Evolutionary conservation across 2,888 invertebrate species (phyloP), one percentile per base, ranked within the genome.

Genomic region (Shargacucullia verbasci): DNA sequence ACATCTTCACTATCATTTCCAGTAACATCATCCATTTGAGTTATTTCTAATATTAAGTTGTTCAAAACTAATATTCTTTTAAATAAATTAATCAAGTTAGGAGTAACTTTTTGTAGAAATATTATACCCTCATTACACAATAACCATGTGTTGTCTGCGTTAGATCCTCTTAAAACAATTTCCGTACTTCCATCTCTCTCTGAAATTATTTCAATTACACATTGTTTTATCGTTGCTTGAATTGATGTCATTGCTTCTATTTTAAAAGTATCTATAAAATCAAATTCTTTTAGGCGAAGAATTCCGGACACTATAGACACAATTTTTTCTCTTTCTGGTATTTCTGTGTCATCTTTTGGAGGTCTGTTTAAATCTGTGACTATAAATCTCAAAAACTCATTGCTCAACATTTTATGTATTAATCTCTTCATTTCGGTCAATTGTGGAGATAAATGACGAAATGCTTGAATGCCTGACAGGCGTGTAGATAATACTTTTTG

Each of bases 401-500:
- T 98, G 63, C 97, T 97, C 74, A 99, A 95, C 98, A 99, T 99
- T 92, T 98, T 98, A 83, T 99, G 99, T 74, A 99, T 99, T 14
- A 99, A 95, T 82, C 97, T 96, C 81, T 98, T 97, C 96, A 99
- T 98, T 95, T 99, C 99, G 62, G 97, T 97, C 48, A 99, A 94
- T 89, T 99, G 99, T 57, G 98, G 98, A 56, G 99, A 98, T 62
- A 99, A 94, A 93, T 99, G 99, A 76, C 99, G 96, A 85, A 99
- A 98, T 84, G 99, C 98, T 79, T 98, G 98, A 44, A 99, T 96
- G 12, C 99, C 99, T 66, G 97, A 96, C 39, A 99, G 94, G 84
- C 98, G 98, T 76, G 97, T 97, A 9, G 96, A 95, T 33, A 99
- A 94, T 53, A 99, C 98, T 88, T 98, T 99, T 90, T 99, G 98